Conservation (phyloP, 2,888 invertebrate species). For the Teleogryllus oceanicus region DNA sequence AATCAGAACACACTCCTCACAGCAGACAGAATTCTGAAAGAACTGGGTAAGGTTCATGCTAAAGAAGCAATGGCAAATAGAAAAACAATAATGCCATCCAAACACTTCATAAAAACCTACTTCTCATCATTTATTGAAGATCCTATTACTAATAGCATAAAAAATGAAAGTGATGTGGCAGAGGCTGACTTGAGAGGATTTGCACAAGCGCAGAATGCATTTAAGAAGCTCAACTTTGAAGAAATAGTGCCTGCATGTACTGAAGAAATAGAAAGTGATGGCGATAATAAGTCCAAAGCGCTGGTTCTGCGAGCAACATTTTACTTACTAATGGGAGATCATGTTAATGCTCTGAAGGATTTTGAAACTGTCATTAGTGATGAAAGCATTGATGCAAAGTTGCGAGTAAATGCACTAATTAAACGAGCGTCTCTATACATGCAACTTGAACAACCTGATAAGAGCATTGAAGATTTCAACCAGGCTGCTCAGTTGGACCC, state of each 20-base stretch:
- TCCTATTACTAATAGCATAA: slow-evolving; percentile 61
- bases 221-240: slow-evolving; percentile 70
- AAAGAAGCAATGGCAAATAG: slow-evolving; percentile 67
- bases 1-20: slow-evolving; percentile 74
- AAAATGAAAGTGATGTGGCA: slow-evolving; percentile 47
- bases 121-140: slow-evolving; percentile 85
- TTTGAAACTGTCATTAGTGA: slow-evolving; percentile 66
- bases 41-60: slow-evolving; percentile 67
- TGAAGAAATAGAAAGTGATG: slow-evolving; percentile 62
- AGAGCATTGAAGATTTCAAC: slow-evolving; percentile 75
- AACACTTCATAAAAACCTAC: slow-evolving; percentile 80
- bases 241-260: slow-evolving; percentile 75
- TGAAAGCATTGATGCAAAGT: slow-evolving; percentile 57
- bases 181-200: slow-evolving; percentile 54
- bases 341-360: slow-evolving; percentile 68
- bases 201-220: slow-evolving; percentile 65
- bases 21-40: slow-evolving; percentile 85
- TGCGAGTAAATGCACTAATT: slow-evolving; percentile 80
- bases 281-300: slow-evolving; percentile 48
- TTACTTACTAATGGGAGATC: slow-evolving; percentile 71
- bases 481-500: slow-evolving; percentile 72
- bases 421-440: slow-evolving; percentile 82
- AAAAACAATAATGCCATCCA: slow-evolving; percentile 75
- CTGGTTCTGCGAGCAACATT: slow-evolving; percentile 81
- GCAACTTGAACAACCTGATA: slow-evolving; percentile 70